These are phyloP conservation scores for Brachionus rubens DNA, from an alignment of 1,140 invertebrate genomes.

Conservation along the genomic window DNA sequence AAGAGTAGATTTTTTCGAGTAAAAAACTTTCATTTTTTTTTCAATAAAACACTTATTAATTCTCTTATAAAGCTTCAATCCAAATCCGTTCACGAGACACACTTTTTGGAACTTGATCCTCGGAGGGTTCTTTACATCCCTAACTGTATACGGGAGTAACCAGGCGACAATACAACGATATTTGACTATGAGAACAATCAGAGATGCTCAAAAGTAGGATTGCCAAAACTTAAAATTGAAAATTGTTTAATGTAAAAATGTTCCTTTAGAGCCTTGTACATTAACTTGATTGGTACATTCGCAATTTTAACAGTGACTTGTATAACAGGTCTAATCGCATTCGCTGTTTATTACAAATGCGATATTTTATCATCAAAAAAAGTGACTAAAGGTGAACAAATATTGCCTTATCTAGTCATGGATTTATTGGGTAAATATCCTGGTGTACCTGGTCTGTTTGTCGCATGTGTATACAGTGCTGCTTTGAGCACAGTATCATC, in stretches of 20 bases:
- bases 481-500: slow-evolving; percentile 85
- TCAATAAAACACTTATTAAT: background rate
- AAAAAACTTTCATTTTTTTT: background rate
- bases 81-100: slow-evolving; percentile 70
- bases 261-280: slow-evolving; percentile 47
- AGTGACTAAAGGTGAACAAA: slow-evolving; percentile 50
- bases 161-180: slow-evolving; percentile 90
- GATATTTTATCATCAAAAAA: slow-evolving; percentile 45
- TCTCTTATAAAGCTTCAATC: slow-evolving; percentile 62
- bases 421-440: slow-evolving; percentile 70
- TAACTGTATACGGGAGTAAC: slow-evolving; percentile 84
- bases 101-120: slow-evolving; percentile 86
- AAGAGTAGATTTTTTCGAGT: slow-evolving; percentile 41
- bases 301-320: slow-evolving; percentile 39
- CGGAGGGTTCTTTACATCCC: slow-evolving; percentile 84
- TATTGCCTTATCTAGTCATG: slow-evolving; percentile 79
- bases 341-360: slow-evolving; percentile 47
- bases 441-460: slow-evolving; percentile 80
- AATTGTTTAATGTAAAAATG: too few relatives aligned
- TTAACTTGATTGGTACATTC: slow-evolving; percentile 23
- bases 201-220: slow-evolving; percentile 61
- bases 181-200: slow-evolving; percentile 71
- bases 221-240: too few relatives aligned
- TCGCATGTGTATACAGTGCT: slow-evolving; percentile 79
- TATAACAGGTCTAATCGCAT: slow-evolving; percentile 47